These are phyloP conservation scores for Eupithecia dodoneata DNA, from an alignment of 2,888 invertebrate genomes.

Conservation along the genomic window DNA sequence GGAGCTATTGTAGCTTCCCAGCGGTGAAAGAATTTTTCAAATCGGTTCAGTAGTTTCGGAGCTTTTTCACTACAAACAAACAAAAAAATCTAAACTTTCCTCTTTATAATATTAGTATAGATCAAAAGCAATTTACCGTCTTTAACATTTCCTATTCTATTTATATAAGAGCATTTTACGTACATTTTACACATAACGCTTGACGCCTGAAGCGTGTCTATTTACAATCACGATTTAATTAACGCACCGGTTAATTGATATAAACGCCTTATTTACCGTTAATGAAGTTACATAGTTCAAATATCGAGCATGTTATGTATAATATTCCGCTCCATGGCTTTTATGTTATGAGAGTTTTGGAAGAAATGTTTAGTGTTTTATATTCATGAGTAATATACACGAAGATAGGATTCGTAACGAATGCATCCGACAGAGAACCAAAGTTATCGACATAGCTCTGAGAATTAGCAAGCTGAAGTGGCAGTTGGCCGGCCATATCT, in stretches of 20 bases:
- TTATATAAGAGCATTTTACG: slow-evolving; percentile 1
- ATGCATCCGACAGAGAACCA: too few relatives aligned
- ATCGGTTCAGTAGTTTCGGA: too few relatives aligned
- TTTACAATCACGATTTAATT: slow-evolving; percentile 22
- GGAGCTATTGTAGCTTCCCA: too few relatives aligned
- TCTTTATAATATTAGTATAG: too few relatives aligned
- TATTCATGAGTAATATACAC: background rate
- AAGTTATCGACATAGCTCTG: too few relatives aligned
- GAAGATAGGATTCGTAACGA: background rate
- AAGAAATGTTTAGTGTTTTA: background rate
- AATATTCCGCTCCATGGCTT: background rate
- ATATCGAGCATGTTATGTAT: slow-evolving; percentile 4
- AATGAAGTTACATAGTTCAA: slow-evolving; percentile 20
- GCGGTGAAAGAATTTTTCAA: too few relatives aligned
- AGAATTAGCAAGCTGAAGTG: too few relatives aligned
- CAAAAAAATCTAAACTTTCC: too few relatives aligned
- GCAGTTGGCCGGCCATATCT: too few relatives aligned
- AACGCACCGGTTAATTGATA: slow-evolving; percentile 21
- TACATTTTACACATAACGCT: slow-evolving; percentile 17
- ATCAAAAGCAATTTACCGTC: background rate
- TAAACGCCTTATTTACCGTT: slow-evolving; percentile 26
- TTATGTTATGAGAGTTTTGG: background rate
- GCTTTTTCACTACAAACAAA: too few relatives aligned
- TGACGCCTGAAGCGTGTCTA: slow-evolving; percentile 19
- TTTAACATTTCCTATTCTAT: slow-evolving; percentile 2